A percentile compares a stretch with the other conserved stretches of the same genome.
Conservation (phyloP, 2,888 invertebrate species). For the Pemphredon lugubris region DNA sequence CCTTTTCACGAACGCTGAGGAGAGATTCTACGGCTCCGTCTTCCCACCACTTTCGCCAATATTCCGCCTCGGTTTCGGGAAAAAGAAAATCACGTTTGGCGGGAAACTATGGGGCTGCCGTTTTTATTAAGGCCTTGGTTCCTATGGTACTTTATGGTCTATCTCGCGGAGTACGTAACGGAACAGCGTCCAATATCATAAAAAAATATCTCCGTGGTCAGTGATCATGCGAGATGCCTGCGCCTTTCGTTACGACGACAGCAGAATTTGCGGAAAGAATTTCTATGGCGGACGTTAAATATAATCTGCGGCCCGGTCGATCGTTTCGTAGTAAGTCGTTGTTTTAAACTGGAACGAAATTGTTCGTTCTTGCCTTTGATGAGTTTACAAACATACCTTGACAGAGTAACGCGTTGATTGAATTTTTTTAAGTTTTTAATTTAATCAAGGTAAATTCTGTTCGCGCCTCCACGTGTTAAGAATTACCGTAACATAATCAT, state of each 20-base stretch:
- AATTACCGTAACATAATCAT: too few species aligned
- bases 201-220: conserved; percentile 53
- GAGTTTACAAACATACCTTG: too few species aligned
- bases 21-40: conserved; percentile 37
- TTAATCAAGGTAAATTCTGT: too few species aligned
- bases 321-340: too few species aligned
- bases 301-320: too few species aligned
- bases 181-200: conserved; percentile 51
- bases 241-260: conserved; percentile 6
- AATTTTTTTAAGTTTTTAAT: too few species aligned
- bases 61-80: conserved; percentile 26
- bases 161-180: conserved; percentile 43
- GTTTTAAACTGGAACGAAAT: too few species aligned
- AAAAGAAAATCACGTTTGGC: conserved; percentile 55
- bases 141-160: conserved; percentile 52
- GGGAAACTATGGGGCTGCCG: conserved; percentile 47
- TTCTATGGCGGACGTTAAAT: conserved; percentile 18
- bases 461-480: too few species aligned
- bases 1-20: conserved; percentile 32
- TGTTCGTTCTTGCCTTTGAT: too few species aligned
- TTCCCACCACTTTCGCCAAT: conserved; percentile 52
- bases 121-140: conserved; percentile 60
- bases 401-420: too few species aligned
- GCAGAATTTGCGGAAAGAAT: not conserved
- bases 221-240: conserved; percentile 46